A percentile compares a stretch with the other conserved stretches of the same genome.
Conservation (phyloP, 2,113 vertebrate genomes). For the Arvicanthis niloticus region DNA sequence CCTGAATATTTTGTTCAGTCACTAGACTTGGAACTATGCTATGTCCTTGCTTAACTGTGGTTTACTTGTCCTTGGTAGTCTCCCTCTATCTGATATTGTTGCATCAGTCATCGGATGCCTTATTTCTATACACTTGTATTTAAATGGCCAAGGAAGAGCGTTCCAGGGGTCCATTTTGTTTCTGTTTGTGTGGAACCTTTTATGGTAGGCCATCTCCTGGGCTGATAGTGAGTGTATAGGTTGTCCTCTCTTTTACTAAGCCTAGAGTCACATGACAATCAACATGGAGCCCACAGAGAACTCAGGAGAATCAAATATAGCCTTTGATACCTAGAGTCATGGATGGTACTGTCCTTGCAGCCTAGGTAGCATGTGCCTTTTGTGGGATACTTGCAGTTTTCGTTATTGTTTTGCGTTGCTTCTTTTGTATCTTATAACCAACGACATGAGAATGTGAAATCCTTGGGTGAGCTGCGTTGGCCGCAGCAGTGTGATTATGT, state of each 20-base stretch:
- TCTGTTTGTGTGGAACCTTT: neutral
- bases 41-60: neutral
- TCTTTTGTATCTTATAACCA: neutral
- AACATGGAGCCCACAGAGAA: neutral
- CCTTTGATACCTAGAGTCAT: neutral
- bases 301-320: neutral
- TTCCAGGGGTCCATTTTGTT: neutral
- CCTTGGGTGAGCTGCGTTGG: neutral
- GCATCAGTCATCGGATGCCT: neutral
- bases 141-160: neutral
- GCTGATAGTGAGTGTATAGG: neutral
- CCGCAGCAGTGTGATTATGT: neutral
- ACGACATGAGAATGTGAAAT: neutral
- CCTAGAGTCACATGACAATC: neutral
- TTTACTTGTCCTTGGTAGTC: slow-evolving; percentile 21
- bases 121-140: neutral
- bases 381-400: neutral
- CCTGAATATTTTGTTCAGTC: neutral
- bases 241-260: neutral
- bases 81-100: neutral
- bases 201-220: neutral
- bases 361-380: neutral
- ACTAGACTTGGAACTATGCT: neutral
- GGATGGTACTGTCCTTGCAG: neutral
- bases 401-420: neutral